Evolutionary conservation across 2,888 invertebrate genomes (phyloP).

Genomic region (Platycheirus rosarum): DNA sequence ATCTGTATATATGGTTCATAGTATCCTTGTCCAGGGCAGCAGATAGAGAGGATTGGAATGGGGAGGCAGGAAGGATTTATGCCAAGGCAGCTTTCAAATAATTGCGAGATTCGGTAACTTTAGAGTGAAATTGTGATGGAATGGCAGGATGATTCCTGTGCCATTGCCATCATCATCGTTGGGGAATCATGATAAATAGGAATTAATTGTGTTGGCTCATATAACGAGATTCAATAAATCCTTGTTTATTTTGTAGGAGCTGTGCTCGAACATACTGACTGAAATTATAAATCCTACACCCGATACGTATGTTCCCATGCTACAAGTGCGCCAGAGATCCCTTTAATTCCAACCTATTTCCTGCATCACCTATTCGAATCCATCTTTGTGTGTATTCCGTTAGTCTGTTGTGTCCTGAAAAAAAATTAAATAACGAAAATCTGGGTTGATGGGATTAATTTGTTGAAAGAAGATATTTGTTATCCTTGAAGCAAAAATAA

Average conservation of each 20-base stretch:
- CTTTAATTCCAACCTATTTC: conserved; percentile 1
- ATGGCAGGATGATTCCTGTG: conserved; percentile 34
- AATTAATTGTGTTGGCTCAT: conserved; percentile 26
- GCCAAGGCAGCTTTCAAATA: conserved; percentile 33
- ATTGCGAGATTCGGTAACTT: conserved; percentile 19
- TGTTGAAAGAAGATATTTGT: too few relatives aligned
- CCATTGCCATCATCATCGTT: conserved; percentile 29
- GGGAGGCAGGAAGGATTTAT: conserved; percentile 23
- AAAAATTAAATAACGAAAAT: too few relatives aligned
- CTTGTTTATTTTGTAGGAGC: background rate
- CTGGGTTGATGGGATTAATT: too few relatives aligned
- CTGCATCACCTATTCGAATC: background rate
- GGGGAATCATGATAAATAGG: conserved; percentile 30
- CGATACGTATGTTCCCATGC: background rate
- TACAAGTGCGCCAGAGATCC: background rate
- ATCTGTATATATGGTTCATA: background rate
- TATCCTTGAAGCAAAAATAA: too few relatives aligned
- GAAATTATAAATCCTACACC: too few relatives aligned
- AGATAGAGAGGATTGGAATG: background rate
- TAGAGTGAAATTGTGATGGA: conserved; percentile 35
- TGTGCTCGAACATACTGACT: background rate
- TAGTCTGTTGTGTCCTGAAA: too few relatives aligned
- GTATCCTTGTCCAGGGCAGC: conserved; percentile 1
- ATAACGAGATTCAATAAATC: conserved; percentile 13
- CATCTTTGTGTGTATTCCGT: background rate